phyloP scores from a whole-genome alignment of 2,113 vertebrate genomes.

The Chlamydotis undulata region DNA sequence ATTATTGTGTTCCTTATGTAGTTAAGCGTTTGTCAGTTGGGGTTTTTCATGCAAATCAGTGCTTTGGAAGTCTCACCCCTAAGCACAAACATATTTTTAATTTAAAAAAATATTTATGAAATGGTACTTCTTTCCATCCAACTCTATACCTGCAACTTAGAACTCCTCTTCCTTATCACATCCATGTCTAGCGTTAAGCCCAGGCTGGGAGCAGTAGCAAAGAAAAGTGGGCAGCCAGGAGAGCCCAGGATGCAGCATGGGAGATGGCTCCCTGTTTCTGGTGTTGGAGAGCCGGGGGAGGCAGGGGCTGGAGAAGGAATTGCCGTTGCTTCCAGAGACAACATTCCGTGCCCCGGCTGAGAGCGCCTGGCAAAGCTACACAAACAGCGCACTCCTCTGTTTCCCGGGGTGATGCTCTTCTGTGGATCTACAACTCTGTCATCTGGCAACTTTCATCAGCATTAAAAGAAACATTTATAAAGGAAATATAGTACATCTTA shows the following conservation, averaged over 20 bases:
- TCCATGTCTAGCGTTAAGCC: accelerated
- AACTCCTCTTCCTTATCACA: not conserved
- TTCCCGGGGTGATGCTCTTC: not conserved
- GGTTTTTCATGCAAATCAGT: not conserved
- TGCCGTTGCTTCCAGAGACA: not conserved
- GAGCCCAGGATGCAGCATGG: not conserved
- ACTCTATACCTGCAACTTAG: not conserved
- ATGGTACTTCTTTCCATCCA: not conserved
- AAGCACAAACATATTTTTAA: not conserved
- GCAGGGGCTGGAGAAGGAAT: not conserved
- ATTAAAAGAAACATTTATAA: conserved; percentile 37
- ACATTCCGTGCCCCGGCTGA: accelerated
- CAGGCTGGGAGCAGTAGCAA: not conserved
- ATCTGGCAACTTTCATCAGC: conserved; percentile 24
- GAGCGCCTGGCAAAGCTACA: not conserved
- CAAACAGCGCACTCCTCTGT: not conserved
- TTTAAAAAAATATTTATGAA: not conserved
- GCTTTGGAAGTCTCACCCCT: not conserved
- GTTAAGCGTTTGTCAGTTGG: not conserved
- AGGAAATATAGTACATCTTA: conserved; percentile 34
- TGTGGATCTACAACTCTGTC: not conserved
- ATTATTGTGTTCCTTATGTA: not conserved
- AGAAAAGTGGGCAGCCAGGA: not conserved
- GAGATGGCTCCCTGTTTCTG: accelerated
- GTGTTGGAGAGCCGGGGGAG: not conserved